These are phyloP conservation scores for Caracal caracal DNA, from an alignment of 2,113 vertebrate species.

Conservation along the genomic window DNA sequence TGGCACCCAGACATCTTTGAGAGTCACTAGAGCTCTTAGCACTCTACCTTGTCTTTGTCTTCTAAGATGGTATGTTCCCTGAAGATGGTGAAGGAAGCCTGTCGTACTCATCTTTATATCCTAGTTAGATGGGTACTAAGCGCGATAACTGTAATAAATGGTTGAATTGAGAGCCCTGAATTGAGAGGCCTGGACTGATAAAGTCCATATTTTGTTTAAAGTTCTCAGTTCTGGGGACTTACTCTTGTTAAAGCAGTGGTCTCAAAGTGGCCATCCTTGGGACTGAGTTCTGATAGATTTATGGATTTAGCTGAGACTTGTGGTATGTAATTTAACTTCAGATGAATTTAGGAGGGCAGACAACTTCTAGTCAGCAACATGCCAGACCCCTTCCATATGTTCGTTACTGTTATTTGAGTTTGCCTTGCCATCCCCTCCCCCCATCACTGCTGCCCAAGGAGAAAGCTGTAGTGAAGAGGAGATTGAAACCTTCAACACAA, in stretches of 20 bases:
- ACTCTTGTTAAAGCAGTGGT: background rate
- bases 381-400: background rate
- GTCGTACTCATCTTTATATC: background rate
- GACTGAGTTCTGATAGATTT: background rate
- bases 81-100: slow-evolving; percentile 4
- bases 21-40: background rate
- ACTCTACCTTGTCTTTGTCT: background rate
- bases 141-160: background rate
- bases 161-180: background rate
- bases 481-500: background rate
- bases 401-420: slow-evolving; percentile 1
- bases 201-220: background rate
- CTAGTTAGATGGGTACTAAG: background rate
- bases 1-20: background rate
- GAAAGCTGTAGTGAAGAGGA: background rate
- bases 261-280: background rate
- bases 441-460: background rate
- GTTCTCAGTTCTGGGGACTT: background rate
- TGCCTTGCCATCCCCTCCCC: background rate
- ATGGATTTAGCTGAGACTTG: background rate
- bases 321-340: slow-evolving; percentile 39
- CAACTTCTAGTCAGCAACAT: background rate
- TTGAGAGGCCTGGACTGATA: background rate
- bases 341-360: background rate
- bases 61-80: background rate